A percentile compares a stretch with the other conserved stretches of the same genome.
These are phyloP conservation scores for Drosophila dunni DNA, from an alignment of 1,140 invertebrate genomes.

Conservation along the genomic window DNA sequence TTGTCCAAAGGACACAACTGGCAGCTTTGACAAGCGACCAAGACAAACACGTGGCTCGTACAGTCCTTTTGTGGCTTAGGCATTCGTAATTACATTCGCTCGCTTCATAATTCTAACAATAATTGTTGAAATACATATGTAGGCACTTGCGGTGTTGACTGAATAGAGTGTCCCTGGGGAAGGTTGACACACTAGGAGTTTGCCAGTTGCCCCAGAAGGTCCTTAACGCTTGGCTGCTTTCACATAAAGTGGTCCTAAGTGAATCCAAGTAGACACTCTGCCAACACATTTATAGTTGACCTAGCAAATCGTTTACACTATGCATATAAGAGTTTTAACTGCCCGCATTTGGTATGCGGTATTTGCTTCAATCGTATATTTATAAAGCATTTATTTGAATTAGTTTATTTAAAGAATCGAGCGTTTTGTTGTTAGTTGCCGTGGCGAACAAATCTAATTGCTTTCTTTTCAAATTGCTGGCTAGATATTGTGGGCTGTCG, in stretches of 20 bases:
- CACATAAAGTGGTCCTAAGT: constrained; percentile 37
- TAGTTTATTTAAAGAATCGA: constrained; percentile 1
- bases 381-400: constrained; percentile 13
- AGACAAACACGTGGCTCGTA: constrained; percentile 35
- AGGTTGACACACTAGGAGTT: constrained; percentile 20
- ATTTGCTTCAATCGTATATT: constrained; percentile 9
- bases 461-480: constrained; percentile 54
- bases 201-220: constrained; percentile 6
- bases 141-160: constrained; percentile 11
- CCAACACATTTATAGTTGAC: constrained; percentile 32
- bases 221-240: constrained; percentile 64
- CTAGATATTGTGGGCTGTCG: constrained; percentile 21
- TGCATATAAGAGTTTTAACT: constrained; percentile 9
- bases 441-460: constrained; percentile 61
- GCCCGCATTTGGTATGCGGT: not conserved
- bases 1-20: constrained; percentile 37
- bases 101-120: constrained; percentile 72
- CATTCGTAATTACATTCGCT: constrained; percentile 37
- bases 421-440: constrained; percentile 5
- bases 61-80: constrained; percentile 44
- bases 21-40: not conserved
- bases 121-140: constrained; percentile 61
- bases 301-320: constrained; percentile 29
- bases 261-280: constrained; percentile 14
- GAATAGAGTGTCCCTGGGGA: constrained; percentile 14